Base-by-base conservation (phyloP, 2,888 invertebrate species). In the Micoletzkya japonica region DNA sequence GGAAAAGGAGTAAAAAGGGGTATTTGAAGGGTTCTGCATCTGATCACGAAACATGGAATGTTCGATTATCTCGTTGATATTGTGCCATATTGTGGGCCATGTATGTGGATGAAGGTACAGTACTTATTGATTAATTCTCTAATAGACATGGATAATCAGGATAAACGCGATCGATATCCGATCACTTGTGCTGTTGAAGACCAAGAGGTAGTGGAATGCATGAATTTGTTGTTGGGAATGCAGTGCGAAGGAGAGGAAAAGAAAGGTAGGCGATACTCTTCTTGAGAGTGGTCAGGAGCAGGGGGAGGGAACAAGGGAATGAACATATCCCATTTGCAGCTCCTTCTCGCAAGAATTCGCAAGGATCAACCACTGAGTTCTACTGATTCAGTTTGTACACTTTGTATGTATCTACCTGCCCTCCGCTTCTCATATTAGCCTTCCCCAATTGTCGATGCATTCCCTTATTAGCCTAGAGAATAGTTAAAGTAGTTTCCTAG, bases 1-100 rank as follows among this genome's bases (percentile, higher is more conserved):
- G 10, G 6, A 39, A 39, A 39, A 6, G 6, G 17, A 39, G 6
- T 39, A 39, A 39, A 17, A 10, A 17, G 7, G 17, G 17, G 39
- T 39, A 17, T 10, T 39, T 39, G 6, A 39, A 66, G 64, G 52
- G 54, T 54, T 30, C 64, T 66, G 17, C 64, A 66, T 66, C 64
- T 66, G 28, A 66, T 66, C 64, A 54, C 54, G 14, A 66, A 66
- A 30, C n/a, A 24, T 37, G 64, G 64, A 54, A 36, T 66, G 20
- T 36, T 54, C 6, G 34, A 52, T 20, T 66, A 66, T 28, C 39
- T 37, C 36, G 4, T 37, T 30, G 64, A 66, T 2, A 36, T 66
- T 37, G 52, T 66, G 2, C 64, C 64, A 0, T 66, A 66, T n/a
- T 52, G 54, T 24, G 28, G 14, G 52, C 30, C 28, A 28, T 54